These are phyloP conservation scores for Tenualosa thibaudeaui DNA, from an alignment of 2,797 vertebrate genomes.

Conservation along the genomic window DNA sequence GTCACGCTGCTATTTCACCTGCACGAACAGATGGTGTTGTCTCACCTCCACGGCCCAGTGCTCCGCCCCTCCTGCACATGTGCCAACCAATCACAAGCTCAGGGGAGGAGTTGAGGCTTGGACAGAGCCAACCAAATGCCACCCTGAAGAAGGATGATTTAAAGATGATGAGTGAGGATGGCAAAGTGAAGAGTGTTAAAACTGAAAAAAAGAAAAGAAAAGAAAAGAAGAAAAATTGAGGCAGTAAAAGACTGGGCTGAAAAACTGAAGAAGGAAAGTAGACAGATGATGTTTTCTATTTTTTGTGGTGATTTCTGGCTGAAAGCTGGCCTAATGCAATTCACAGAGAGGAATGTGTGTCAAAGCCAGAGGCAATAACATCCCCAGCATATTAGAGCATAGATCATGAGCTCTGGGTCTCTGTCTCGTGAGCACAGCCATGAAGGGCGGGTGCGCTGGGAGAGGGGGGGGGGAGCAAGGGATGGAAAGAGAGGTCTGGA, in stretches of 20 bases:
- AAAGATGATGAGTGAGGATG: neutral
- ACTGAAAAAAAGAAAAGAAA: neutral
- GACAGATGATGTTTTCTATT: neutral
- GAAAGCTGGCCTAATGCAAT: neutral
- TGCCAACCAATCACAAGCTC: neutral
- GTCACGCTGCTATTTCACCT: neutral
- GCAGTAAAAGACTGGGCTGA: neutral
- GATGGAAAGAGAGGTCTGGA: constrained; percentile 17
- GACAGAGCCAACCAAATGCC: neutral
- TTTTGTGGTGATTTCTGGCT: neutral
- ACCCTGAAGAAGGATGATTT: constrained; percentile 4
- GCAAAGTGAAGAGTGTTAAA: neutral
- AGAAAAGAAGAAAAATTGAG: neutral
- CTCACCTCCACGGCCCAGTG: neutral
- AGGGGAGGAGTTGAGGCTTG: neutral
- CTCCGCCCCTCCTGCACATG: neutral
- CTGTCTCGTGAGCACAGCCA: neutral
- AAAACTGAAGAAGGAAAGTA: neutral
- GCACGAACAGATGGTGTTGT: neutral
- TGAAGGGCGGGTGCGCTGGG: neutral
- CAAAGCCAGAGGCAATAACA: neutral
- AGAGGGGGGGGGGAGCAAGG: neutral
- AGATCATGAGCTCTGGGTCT: neutral
- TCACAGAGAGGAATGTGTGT: neutral
- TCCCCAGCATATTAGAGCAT: constrained; percentile 1